Evolutionary conservation across 2,113 vertebrate genomes (phyloP).

Genomic region (Gallinago jamesoni): DNA sequence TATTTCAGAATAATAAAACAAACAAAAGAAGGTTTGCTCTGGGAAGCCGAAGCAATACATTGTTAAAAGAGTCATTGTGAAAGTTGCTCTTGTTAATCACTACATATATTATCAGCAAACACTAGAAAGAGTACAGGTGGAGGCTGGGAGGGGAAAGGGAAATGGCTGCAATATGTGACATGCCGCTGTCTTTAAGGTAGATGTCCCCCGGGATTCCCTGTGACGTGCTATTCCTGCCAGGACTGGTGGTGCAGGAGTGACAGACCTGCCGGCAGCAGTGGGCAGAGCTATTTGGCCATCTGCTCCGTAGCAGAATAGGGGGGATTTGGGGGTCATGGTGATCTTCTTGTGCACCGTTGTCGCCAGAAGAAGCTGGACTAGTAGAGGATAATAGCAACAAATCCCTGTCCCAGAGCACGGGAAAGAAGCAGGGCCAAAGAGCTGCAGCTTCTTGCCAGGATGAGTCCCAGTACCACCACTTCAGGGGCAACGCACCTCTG

Average conservation of each 20-base stretch:
- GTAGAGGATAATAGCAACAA: background rate
- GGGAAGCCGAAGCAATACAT: background rate
- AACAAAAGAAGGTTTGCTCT: background rate
- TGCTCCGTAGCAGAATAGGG: background rate
- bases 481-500: background rate
- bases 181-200: background rate
- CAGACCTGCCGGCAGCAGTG: background rate
- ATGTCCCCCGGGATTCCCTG: background rate
- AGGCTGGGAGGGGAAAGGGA: background rate
- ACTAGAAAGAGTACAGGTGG: background rate
- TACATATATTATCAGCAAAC: background rate
- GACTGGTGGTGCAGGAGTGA: background rate
- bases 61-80: background rate
- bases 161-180: background rate
- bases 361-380: background rate
- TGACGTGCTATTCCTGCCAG: background rate
- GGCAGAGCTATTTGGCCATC: background rate
- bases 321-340: background rate
- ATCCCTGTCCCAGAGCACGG: background rate
- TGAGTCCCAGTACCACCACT: background rate
- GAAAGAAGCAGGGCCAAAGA: background rate
- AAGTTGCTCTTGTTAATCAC: background rate
- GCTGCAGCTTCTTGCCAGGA: background rate
- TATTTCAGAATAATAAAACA: background rate
- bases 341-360: background rate